Conservation (phyloP, 2,888 invertebrate genomes). For the Nycteola revayana region DNA sequence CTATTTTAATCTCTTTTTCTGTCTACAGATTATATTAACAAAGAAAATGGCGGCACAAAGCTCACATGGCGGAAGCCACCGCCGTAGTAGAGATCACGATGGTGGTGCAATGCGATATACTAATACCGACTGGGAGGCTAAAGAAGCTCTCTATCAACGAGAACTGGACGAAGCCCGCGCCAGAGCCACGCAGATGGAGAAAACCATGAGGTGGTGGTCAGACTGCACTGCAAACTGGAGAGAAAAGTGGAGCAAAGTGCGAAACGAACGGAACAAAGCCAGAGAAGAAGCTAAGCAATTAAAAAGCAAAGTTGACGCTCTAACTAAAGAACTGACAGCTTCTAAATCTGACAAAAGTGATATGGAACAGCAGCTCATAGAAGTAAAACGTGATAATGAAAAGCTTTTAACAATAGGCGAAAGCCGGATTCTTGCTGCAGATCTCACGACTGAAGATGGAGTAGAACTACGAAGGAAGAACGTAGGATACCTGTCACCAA, state of each 20-base stretch:
- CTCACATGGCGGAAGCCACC: constrained; percentile 86
- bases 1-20: no score
- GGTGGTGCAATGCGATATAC: constrained; percentile 83
- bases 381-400: constrained; percentile 90
- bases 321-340: constrained; percentile 88
- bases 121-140: constrained; percentile 90
- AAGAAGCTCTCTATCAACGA: constrained; percentile 85
- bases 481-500: constrained; percentile 50
- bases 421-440: constrained; percentile 64
- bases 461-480: constrained; percentile 67
- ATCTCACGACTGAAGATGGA: constrained; percentile 63
- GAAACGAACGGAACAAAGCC: constrained; percentile 96
- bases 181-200: constrained; percentile 98
- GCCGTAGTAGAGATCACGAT: constrained; percentile 84
- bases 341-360: constrained; percentile 91
- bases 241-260: constrained; percentile 97
- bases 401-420: constrained; percentile 84
- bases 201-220: constrained; percentile 99
- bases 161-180: constrained; percentile 97
- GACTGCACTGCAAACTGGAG: constrained; percentile 99
- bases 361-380: constrained; percentile 88
- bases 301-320: constrained; percentile 89
- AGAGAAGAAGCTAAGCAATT: constrained; percentile 94
- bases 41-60: constrained; percentile 81
- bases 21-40: not conserved